Percentiles rank a stretch among this genome's conserved stretches.
Evolutionary conservation across 2,888 invertebrate species (phyloP).

Genomic region (Mamestra brassicae): DNA sequence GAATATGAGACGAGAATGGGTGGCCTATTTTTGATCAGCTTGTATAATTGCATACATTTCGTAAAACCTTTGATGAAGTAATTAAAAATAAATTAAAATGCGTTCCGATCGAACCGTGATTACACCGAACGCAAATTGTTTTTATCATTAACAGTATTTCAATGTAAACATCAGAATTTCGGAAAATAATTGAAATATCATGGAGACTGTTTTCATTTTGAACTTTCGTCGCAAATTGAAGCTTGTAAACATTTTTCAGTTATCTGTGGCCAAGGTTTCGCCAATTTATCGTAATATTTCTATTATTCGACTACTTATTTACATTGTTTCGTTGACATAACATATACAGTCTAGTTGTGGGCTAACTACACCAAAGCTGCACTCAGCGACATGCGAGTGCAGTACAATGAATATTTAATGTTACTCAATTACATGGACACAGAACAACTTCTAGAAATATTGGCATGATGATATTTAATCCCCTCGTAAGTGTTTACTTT

Average conservation of each 20-base stretch:
- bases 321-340: no score
- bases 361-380: no score
- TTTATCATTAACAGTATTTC: neutral
- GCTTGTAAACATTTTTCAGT: neutral
- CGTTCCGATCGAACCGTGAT: neutral
- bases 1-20: no score
- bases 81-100: slow-evolving; percentile 4
- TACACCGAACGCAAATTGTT: neutral
- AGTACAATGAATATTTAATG: no score
- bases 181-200: neutral
- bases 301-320: no score
- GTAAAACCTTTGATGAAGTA: neutral
- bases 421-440: no score
- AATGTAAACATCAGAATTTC: neutral
- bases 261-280: neutral
- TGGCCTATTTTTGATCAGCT: neutral
- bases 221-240: neutral
- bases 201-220: neutral
- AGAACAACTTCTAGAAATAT: no score
- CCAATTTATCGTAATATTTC: no score
- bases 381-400: no score
- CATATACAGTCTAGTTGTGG: no score
- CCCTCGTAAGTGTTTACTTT: no score
- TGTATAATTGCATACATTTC: neutral
- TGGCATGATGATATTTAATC: no score